phyloP scores from a whole-genome alignment of 2,113 vertebrate species.

The Anhinga rufa region DNA sequence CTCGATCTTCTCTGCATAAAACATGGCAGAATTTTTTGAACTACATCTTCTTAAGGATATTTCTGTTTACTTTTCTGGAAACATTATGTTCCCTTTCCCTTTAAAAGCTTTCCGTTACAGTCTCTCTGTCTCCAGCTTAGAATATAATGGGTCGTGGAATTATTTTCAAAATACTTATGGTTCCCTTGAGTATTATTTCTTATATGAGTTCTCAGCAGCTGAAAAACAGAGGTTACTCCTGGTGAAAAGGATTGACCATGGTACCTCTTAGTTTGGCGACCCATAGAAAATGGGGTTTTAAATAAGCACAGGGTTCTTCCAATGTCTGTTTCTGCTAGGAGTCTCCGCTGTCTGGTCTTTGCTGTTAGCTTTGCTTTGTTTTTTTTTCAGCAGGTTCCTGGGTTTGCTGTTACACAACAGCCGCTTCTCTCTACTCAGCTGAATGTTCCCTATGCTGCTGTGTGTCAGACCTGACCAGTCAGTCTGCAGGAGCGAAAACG shows the following conservation, averaged over 20 bases:
- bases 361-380: background rate
- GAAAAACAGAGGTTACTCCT: background rate
- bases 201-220: background rate
- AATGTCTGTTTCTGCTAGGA: background rate
- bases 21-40: background rate
- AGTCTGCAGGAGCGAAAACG: rapidly evolving
- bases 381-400: background rate
- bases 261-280: background rate
- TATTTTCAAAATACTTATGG: background rate
- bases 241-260: background rate
- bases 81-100: background rate
- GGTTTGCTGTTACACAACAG: background rate
- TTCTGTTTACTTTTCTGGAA: background rate
- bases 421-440: background rate
- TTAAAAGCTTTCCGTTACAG: background rate
- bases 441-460: background rate
- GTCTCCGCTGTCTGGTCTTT: background rate
- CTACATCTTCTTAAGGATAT: background rate
- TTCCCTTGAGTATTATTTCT: background rate
- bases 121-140: background rate
- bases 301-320: background rate
- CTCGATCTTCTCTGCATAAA: background rate
- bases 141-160: background rate
- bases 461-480: background rate
- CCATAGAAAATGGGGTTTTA: background rate